Base-by-base conservation (phyloP, 2,797 vertebrate genomes). In the Darevskia mixta region DNA sequence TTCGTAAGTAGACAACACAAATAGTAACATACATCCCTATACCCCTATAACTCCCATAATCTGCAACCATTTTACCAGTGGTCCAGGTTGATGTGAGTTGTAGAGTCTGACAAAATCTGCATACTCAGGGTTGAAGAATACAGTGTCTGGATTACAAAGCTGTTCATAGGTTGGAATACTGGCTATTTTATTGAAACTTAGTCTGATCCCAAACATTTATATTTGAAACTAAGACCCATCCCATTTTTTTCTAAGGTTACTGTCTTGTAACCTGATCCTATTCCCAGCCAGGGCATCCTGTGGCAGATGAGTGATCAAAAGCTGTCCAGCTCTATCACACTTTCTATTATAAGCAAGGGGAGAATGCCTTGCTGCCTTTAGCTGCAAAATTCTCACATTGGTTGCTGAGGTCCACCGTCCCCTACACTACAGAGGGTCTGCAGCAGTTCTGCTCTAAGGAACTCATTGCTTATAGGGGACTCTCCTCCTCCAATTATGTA, bases 1-100 rank as follows among this genome's bases (percentile, higher is more conserved):
- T 75, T 61, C 75, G 86, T 41, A n/a, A 69, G 79, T 91, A 90
- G 3, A n/a, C 88, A 64, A 67, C 87, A 55, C 45, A 35, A 91
- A 90, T 79, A 67, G 32, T 71, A 64, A 23, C 6, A 43, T 23
- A 35, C 29, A 32, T 49, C 41, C 29, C 18, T 13, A 64, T 64
- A 23, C 1, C 5, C 17, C 61, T 64, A 64, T 23, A 64, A 64
- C 61, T 64, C 61, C 20, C 61, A 55, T 23, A 64, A 64, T 64
- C 61, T 23, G 17, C 20, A 64, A 23, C 0, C 2, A 64, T 64
- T 23, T 64, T 64, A 23, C 20, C 61, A 64, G 4, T 64, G 61
- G 6, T 64, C 61, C 17, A 23, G 61, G 61, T 1, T 23, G 61
- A 64, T 64, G 61, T 18, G 18, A 6, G 5, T 23, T 64, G 61